Base-by-base conservation (phyloP, 2,797 vertebrate genomes). In the Coreius guichenoti region DNA sequence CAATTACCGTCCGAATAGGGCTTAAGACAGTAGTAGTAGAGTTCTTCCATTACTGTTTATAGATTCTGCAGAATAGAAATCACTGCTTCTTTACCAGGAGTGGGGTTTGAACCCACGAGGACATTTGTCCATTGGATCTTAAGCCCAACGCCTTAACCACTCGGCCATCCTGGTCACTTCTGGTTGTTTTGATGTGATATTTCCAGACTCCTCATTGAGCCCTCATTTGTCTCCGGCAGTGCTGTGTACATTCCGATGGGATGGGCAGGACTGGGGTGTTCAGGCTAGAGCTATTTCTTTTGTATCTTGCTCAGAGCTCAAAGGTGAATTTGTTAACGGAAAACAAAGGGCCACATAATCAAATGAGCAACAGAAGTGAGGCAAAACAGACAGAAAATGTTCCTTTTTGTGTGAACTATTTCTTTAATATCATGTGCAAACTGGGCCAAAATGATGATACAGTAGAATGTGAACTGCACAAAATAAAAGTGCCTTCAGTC, bases 231-330 rank as follows among this genome's bases (percentile, higher is more conserved):
- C 43, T 54, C 17, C 11, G 8, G 11, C 5, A 12, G 26, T n/a
- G 26, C 9, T 51, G 31, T 39, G 14, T 17, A 54, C 26, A 5
- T 36, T 69, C 16, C 68, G 23, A 74, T 69, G 69, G 80, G 76
- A 80, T 80, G 23, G 33, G 29, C 33, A 43, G 31, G 65, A 51
- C 65, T 47, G 5, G 19, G 14, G 29, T 23, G 67, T 61, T 61
- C 29, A 56, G 49, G 26, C 8, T 65, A 56, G 63, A 86, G 84
- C 16, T 56, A 86, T 82, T 81, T 78, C 72, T 70, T 81, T 83
- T 63, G 69, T 26, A 69, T 54, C 58, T 36, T 70, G 16, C 31
- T 75, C 26, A 31, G 61, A 77, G 74, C 56, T 76, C 81, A 26
- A 14, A 58, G 77, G 49, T 56, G 84, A 84, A 45, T 54, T 76